Evolutionary conservation across 2,113 vertebrate species (phyloP).

Genomic region (Aegotheles bennettii): DNA sequence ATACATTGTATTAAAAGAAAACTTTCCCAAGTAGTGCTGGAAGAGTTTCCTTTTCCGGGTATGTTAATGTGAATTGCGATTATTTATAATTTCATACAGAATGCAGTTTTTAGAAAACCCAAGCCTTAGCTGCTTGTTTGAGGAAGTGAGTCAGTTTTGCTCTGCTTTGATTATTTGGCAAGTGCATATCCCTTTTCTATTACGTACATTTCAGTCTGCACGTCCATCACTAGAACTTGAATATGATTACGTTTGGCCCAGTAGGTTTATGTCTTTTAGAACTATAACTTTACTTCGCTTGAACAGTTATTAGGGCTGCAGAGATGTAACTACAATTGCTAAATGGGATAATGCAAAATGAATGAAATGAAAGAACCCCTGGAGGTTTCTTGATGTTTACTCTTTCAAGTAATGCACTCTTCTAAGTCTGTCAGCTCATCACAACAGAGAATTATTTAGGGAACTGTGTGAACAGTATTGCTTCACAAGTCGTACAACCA

Average conservation of each 20-base stretch:
- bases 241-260: conserved; percentile 20
- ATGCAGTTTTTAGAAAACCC: not conserved
- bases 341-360: conserved; percentile 14
- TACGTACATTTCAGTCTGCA: not conserved
- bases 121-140: not conserved
- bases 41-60: not conserved
- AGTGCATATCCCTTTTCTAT: not conserved
- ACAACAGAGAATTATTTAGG: conserved; percentile 35
- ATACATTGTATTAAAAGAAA: not conserved
- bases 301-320: conserved; percentile 34
- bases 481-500: not conserved
- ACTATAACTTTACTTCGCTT: conserved; percentile 25
- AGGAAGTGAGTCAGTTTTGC: conserved; percentile 5
- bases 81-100: conserved; percentile 8
- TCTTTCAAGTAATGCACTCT: conserved; percentile 41
- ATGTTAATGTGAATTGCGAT: not conserved
- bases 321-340: conserved; percentile 29
- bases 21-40: not conserved
- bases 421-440: conserved; percentile 32
- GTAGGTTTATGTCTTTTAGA: conserved; percentile 24
- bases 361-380: conserved; percentile 26
- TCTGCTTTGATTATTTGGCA: not conserved
- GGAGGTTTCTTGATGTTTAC: conserved; percentile 31
- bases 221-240: not conserved
- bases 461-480: conserved; percentile 3